Evolutionary conservation across 2,113 vertebrate species (phyloP).

Genomic region (Menura novaehollandiae): DNA sequence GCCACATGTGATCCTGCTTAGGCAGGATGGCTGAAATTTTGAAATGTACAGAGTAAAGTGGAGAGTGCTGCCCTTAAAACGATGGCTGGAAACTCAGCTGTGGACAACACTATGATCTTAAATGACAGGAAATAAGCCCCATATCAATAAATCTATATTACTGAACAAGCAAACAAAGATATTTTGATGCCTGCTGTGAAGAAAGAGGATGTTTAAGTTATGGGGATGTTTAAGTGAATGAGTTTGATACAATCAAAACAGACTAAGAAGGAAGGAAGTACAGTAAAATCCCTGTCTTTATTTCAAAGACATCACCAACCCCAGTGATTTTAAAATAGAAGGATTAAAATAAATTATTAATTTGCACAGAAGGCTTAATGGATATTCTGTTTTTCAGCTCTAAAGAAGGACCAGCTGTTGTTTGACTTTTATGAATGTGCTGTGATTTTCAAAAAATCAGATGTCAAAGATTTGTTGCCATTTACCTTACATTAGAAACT

Average conservation of each 20-base stretch:
- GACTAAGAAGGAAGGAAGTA: conserved; percentile 49
- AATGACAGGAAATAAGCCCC: background rate
- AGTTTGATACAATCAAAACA: conserved; percentile 24
- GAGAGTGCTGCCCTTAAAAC: background rate
- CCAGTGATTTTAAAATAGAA: background rate
- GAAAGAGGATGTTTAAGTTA: conserved; percentile 24
- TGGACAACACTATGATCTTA: background rate
- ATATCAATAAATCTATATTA: background rate
- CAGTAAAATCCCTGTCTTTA: background rate
- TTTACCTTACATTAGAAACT: background rate
- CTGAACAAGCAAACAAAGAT: background rate
- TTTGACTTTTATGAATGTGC: background rate
- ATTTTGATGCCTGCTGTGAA: conserved; percentile 6
- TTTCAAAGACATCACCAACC: background rate
- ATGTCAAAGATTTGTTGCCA: background rate
- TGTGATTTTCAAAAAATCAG: background rate
- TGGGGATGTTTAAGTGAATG: conserved; percentile 56
- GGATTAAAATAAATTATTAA: background rate
- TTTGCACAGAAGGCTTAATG: background rate
- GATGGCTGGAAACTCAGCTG: background rate
- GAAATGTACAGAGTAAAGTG: background rate
- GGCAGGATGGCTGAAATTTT: background rate
- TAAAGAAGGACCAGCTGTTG: background rate
- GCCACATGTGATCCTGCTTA: background rate
- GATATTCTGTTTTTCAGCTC: background rate